Evolutionary conservation across 2,888 invertebrate species (phyloP), one percentile per base, ranked within the genome.

Genomic region (Rhagonycha fulva): DNA sequence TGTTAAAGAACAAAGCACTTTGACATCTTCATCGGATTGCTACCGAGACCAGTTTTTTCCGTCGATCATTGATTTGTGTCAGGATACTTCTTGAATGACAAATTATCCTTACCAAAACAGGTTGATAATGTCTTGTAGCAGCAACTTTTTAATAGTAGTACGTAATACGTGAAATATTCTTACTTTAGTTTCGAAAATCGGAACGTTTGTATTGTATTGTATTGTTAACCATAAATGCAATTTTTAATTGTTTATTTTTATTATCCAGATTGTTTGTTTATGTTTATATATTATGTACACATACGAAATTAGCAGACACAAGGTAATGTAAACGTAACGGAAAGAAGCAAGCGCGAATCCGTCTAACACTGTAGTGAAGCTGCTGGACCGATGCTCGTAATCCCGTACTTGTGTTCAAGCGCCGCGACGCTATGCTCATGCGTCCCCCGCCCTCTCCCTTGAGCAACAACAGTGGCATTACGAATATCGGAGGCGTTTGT

Each of bases 331-430:
- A 81, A 80, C 82, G 81, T 80, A 78, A 83, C 81, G 81, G 80
- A 79, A 83, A 83, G 84, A 84, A 85, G 85, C 86, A 82, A 82
- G 82, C 85, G 85, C 86, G 85, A 80, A 82, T 83, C 84, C 83
- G 82, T 81, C 83, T 85, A 84, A 82, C 82, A 86, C 85, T 85
- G 84, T 85, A 87, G 84, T 86, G 86, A 86, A 85, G 87, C 85
- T 86, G 86, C 86, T 87, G 86, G 86, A 87, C 85, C 86, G 86
- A 84, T 85, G 86, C 84, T 82, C 84, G 85, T 87, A 88, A 88
- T 87, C 87, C 87, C 83, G 87, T 87, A 88, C 88, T 88, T 88
- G 88, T 88, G 87, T 87, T 87, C 85, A 86, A 87, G 85, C 87
- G 86, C 85, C 88, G 87, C 85, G 87, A 84, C 86, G 87, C 86